Evolutionary conservation across 2,888 invertebrate species (phyloP).

Genomic region (Mythimna lalbum): DNA sequence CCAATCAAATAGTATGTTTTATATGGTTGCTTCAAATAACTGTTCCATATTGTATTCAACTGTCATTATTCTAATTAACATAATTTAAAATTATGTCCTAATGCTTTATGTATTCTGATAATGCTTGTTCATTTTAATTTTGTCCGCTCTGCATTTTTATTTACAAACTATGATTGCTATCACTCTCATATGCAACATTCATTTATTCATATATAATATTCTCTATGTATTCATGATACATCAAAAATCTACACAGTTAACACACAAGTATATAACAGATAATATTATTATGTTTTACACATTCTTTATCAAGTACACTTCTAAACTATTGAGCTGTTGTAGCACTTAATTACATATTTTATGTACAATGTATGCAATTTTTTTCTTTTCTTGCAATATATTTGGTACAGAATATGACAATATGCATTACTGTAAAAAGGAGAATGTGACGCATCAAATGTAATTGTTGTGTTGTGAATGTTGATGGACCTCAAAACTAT

Average conservation of each 20-base stretch:
- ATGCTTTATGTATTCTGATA: constrained; percentile 63
- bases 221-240: constrained; percentile 54
- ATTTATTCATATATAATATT: constrained; percentile 53
- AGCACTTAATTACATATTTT: constrained; percentile 13
- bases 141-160: constrained; percentile 88
- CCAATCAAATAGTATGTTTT: constrained; percentile 22
- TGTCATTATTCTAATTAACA: constrained; percentile 37
- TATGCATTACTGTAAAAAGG: constrained; percentile 56
- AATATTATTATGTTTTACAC: constrained; percentile 38
- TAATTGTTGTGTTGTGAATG: constrained; percentile 49
- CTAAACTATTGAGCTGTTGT: constrained; percentile 39
- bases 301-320: constrained; percentile 34
- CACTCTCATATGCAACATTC: constrained; percentile 67
- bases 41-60: constrained; percentile 45
- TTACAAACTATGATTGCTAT: constrained; percentile 75
- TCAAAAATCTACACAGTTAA: constrained; percentile 12
- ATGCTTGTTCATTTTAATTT: constrained; percentile 77
- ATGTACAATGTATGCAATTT: constrained; percentile 41
- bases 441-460: constrained; percentile 47
- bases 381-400: constrained; percentile 51
- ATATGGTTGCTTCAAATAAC: constrained; percentile 51
- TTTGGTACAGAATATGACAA: constrained; percentile 54
- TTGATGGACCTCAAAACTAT: constrained; percentile 49
- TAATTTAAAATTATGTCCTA: constrained; percentile 48
- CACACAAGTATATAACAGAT: constrained; percentile 12